Evolutionary conservation across 1,140 invertebrate genomes (phyloP), one percentile per base, ranked within the genome.

Genomic region (Pseudomyrmex flavicornis): DNA sequence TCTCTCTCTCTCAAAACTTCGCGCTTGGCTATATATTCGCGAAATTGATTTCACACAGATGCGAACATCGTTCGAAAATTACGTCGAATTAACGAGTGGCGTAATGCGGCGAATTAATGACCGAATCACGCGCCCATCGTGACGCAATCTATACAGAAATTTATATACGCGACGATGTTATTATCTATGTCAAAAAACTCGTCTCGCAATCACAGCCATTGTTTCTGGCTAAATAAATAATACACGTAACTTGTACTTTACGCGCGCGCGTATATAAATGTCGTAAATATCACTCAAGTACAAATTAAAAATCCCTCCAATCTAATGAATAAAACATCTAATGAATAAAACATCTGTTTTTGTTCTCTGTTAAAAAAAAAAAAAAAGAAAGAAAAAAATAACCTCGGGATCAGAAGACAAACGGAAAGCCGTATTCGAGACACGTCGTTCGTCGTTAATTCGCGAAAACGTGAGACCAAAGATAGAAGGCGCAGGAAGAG

Each of bases 401-500:
- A 35, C 35, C 35, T 35, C 5, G 0, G 35, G 5, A 4, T 35
- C 35, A 7, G 35, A 35, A 35, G 5, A 35, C 4, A 35, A 35
- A 35, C 5, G 13, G 35, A 15, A 66, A 54, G 20, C 46, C 44
- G 15, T 74, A 72, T 56, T 61, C 56, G 56, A 22, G 15, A 44
- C n/a, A 26, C 50, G 63, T 35, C 65, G 52, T 75, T 82, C 58
- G 77, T 65, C 77, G 70, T 79, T 80, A 80, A 72, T 70, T 72
- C 76, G 76, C 54, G 35, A 50, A 35, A 22, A 17, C n/a, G 82
- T 50, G 63, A 63, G 62, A 76, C 84, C 48, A 61, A 35, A 66
- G 20, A 58, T 46, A 83, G 76, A 79, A 85, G 82, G 69, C 88
- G 35, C 70, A 52, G n/a, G 76, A 35, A 35, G 35, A 69, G 54